These are phyloP conservation scores for Euplagia quadripunctaria DNA, from an alignment of 2,888 invertebrate species.

Conservation along the genomic window DNA sequence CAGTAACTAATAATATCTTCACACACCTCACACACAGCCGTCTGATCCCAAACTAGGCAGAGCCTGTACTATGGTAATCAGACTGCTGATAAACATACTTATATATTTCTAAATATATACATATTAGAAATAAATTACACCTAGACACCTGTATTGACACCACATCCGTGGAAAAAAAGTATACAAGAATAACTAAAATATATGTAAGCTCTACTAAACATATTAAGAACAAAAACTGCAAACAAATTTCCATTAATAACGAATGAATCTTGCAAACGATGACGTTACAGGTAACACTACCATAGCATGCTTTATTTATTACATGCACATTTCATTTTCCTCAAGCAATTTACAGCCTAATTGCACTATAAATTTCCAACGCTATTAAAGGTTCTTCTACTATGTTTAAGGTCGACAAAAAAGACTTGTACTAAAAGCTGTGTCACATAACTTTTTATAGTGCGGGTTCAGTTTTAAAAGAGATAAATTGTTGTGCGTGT, in stretches of 20 bases:
- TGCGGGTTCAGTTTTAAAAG: neutral
- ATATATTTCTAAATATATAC: too few species aligned
- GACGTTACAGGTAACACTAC: neutral
- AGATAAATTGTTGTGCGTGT: neutral
- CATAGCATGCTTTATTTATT: neutral
- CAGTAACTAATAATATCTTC: too few species aligned
- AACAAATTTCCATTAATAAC: neutral
- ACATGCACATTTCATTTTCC: constrained; percentile 1
- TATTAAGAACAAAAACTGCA: too few species aligned
- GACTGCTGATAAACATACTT: too few species aligned
- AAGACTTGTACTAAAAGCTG: neutral
- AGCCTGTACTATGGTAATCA: too few species aligned
- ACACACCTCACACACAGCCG: too few species aligned
- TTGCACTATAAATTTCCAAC: constrained; percentile 13
- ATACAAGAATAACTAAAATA: too few species aligned
- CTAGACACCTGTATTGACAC: too few species aligned
- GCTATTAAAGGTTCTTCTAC: constrained; percentile 5
- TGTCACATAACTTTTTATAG: neutral
- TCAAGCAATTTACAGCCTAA: neutral
- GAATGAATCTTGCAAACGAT: neutral
- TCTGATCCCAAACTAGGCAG: too few species aligned
- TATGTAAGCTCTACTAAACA: too few species aligned
- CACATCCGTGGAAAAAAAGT: too few species aligned
- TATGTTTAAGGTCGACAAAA: constrained; percentile 22
- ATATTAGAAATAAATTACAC: too few species aligned